Base-by-base conservation (phyloP, 2,888 invertebrate genomes). In the Xestia xanthographa region DNA sequence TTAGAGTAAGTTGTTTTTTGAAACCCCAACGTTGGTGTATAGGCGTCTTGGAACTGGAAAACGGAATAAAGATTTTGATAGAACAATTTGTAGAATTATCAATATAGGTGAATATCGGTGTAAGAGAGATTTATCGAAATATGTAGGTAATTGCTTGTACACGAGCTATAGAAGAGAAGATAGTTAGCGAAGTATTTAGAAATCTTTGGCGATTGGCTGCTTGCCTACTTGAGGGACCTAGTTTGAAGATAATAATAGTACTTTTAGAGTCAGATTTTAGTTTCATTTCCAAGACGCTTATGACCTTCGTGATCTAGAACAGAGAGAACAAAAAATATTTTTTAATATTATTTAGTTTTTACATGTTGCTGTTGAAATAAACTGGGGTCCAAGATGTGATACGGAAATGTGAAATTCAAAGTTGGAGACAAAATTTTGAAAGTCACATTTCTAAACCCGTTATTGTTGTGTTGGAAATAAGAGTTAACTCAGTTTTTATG, bases 331-430 rank as follows among this genome's bases (percentile, higher is more conserved):
- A 91, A 86, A 88, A 83, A 90, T 92, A 93, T 94, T 95, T 95
- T 95, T 93, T 93, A 93, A 93, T 87, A 93, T 88, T 91, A 88
- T 95, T 95, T 93, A 92, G 93, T 95, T 95, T 92, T 92, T 92
- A 93, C 90, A 92, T 92, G 94, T 94, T 94, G 93, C 94, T 94
- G 94, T 94, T 94, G 92, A 90, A 91, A 92, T 91, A 91, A 92
- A 92, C 93, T 94, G 94, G 95, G 95, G 96, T 96, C 96, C 96
- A 96, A 96, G 88, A 91, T 92, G 92, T 93, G 91, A 91, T 92
- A 89, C 77, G 87, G 90, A 86, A 88, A 88, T 89, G 91, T 90
- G 88, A 87, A 92, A 91, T 92, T 92, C 91, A 89, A 90, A 92
- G 89, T 86, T 72, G 48, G 26, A 63, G 77, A 29, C 66, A 50